Base-by-base conservation (phyloP, 2,888 invertebrate species). In the Ophion ventricosus region DNA sequence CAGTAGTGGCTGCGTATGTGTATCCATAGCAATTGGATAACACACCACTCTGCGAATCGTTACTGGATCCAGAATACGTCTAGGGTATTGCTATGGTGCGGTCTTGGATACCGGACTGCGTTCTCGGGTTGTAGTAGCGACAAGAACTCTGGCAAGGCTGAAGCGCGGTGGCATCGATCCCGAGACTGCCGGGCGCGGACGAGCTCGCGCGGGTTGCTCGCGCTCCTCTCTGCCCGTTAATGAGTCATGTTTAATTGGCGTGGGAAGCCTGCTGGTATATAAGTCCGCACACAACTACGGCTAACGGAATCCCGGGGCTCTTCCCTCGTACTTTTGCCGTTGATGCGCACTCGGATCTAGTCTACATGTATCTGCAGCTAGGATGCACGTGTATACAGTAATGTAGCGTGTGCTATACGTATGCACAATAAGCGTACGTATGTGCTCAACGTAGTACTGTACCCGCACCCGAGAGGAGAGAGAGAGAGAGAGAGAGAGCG, bases 231-330 rank as follows among this genome's bases (percentile, higher is more conserved):
- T 90, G 90, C 89, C 92, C 92, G 93, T 93, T 93, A 93, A 93
- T 93, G 93, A 93, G 93, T 93, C 93, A 93, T 93, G 93, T 93
- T 93, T 93, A 93, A 93, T 93, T 93, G 93, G 93, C 93, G 93
- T 93, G 93, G 93, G 93, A 93, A 93, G 93, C 91, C 87, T 88
- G 89, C 87, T 88, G 90, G 89, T 87, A 87, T 87, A 87, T 88
- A 88, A 90, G 89, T 91, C 90, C 90, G 88, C 88, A 75, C 49
- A 49, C 83, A 86, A 81, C 70, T 64, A 85, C 78, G 74, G 78
- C 88, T 92, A 92, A 93, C 93, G 92, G 92, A 91, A 92, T 92
- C 89, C 89, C 90, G 88, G 89, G 89, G 89, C 88, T 64, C 72
- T 67, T 25, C 69, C 75, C 73, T 54, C 43, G 61, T 87, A 76